A percentile compares a stretch with the other conserved stretches of the same genome.
Conservation (phyloP, 92 coral and sea anemone genomes). For the Epizoanthus illoricatus region DNA sequence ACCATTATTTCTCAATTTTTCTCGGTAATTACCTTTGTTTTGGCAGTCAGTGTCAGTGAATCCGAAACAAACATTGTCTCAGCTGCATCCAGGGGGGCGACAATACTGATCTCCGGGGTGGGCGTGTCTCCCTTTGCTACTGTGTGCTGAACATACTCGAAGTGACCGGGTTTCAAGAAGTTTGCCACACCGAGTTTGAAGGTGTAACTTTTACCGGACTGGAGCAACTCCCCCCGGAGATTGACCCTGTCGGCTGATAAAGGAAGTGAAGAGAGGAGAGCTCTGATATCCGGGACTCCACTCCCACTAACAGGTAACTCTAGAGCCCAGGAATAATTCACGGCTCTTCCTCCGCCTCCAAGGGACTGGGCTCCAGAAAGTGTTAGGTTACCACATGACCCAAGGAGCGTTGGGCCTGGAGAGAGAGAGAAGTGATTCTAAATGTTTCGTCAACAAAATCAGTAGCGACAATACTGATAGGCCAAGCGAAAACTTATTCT, state of each 20-base stretch:
- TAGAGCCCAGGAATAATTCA: constrained; percentile 46
- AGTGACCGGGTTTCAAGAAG: constrained; percentile 12
- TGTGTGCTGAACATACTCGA: neutral
- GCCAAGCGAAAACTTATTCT: too few relatives aligned
- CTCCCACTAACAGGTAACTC: constrained; percentile 1
- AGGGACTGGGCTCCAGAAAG: constrained; percentile 46
- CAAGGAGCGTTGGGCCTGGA: constrained; percentile 48
- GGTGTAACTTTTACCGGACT: constrained; percentile 32
- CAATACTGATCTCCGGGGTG: constrained; percentile 14
- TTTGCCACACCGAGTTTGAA: constrained; percentile 35
- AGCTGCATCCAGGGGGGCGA: constrained; percentile 25
- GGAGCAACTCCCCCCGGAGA: constrained; percentile 31
- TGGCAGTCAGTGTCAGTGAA: constrained; percentile 10
- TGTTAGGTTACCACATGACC: constrained; percentile 51
- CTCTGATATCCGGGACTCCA: constrained; percentile 2
- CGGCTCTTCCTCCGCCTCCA: constrained; percentile 54
- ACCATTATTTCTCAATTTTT: too few relatives aligned
- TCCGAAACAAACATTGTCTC: constrained; percentile 18
- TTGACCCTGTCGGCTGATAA: constrained; percentile 9
- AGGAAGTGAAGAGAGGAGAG: constrained; percentile 20
- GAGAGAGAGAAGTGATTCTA: constrained; percentile 1
- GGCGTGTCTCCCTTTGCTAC: constrained; percentile 31
- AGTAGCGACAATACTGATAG: neutral
- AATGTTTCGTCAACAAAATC: too few relatives aligned
- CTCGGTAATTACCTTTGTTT: constrained; percentile 16